These are phyloP conservation scores for Rhogogaster chlorosoma DNA, from an alignment of 2,888 invertebrate species.

Conservation along the genomic window DNA sequence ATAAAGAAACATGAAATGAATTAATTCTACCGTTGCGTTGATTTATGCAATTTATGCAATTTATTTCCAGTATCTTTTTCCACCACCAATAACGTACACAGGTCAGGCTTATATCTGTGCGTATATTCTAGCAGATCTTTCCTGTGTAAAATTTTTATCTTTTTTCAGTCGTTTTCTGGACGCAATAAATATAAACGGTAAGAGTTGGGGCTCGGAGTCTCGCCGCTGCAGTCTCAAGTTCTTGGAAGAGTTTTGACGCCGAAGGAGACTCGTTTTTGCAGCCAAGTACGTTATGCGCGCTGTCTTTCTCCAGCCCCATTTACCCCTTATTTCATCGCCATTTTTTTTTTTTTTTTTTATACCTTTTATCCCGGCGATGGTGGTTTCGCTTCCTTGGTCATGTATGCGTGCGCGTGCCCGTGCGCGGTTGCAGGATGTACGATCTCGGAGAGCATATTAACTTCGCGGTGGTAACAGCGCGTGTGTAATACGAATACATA, in stretches of 20 bases:
- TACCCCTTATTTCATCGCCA: conserved; percentile 47
- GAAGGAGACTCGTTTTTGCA: conserved; percentile 71
- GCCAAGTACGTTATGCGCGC: conserved; percentile 18
- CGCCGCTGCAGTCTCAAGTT: conserved; percentile 64
- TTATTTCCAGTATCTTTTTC: neutral
- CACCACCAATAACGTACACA: neutral
- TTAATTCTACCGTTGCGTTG: neutral
- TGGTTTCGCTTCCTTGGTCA: neutral
- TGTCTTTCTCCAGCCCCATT: conserved; percentile 22
- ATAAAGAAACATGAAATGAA: neutral
- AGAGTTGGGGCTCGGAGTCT: conserved; percentile 52
- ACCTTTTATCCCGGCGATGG: neutral
- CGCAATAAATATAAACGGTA: conserved; percentile 36
- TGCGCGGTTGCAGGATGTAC: neutral
- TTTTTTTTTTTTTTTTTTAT: conserved; percentile 31
- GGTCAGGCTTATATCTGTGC: neutral
- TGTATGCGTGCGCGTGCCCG: conserved; percentile 20
- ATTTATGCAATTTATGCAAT: neutral
- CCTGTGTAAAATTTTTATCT: conserved; percentile 1
- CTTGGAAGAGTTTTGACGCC: conserved; percentile 71
- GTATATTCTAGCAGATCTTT: conserved; percentile 20
- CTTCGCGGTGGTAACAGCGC: neutral
- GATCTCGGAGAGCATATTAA: neutral
- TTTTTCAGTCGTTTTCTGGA: neutral
- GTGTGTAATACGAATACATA: neutral